Base-by-base conservation (phyloP, 2,113 vertebrate species). In the Melanocharis versteri region DNA sequence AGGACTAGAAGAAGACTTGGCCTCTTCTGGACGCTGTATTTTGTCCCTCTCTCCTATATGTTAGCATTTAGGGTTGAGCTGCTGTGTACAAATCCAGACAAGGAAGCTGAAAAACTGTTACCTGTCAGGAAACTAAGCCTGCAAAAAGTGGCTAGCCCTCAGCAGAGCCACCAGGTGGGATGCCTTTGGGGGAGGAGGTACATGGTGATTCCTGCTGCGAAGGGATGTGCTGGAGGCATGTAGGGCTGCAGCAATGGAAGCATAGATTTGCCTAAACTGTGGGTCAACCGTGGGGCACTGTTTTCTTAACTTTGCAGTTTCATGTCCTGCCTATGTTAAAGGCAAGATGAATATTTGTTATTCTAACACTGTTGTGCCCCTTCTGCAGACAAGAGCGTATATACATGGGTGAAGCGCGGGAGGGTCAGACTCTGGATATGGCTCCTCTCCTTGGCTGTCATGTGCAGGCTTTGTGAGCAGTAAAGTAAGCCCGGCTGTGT, bases 361-460 rank as follows among this genome's bases (percentile, higher is more conserved):
- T 57, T 64, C 26, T 39, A 53, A 35, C 39, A 8, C 26, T 37
- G 20, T 26, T 44, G 22, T 57, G 33, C 21, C 62, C 33, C 50
- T 83, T 66, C 7, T 17, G 58, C 75, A 83, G 83, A 37, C n/a
- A 47, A 58, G n/a, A 35, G n/a, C 0, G 0, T 68, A 6, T 21
- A 11, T 23, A 4, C 0, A 2, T 6, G 45, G 44, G 58, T 60
- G 76, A 88, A 68, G 60, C 18, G 28, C 0, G 0, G 76, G n/a
- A 65, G 47, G 35, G 42, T 87, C 47, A 53, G 39, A 16, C 0
- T 0, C 71, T 27, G 65, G 28, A 19, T 12, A 47, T 23, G 48
- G 44, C 83, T 80, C n/a, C 45, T 64, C 64, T 79, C 35, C 39
- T 80, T 35, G 51, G 37, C 66, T 91, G 83, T 90, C 66, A 7